A percentile compares a stretch with the other conserved stretches of the same genome.
phyloP scores from a whole-genome alignment of 2,888 invertebrate species.

The Hyppa rectilinea region DNA sequence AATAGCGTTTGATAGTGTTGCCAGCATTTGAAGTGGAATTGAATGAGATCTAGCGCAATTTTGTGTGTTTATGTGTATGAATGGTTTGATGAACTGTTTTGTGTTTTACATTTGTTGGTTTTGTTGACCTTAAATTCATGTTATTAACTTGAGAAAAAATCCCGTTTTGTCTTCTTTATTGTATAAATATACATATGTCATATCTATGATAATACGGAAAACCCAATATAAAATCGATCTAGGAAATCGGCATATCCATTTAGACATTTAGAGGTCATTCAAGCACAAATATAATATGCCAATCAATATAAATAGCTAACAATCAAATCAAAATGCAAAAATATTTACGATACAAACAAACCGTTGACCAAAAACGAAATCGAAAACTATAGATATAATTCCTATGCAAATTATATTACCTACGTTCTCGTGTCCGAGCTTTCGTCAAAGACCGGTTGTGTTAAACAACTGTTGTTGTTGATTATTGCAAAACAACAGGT shows the following conservation, averaged over 20 bases:
- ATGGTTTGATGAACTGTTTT: slow-evolving; percentile 13
- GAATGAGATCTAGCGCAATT: slow-evolving; percentile 35
- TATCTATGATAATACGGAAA: background rate
- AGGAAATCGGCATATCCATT: slow-evolving; percentile 6
- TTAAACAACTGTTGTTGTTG: slow-evolving; percentile 35
- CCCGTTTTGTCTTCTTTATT: background rate
- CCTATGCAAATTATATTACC: slow-evolving; percentile 63
- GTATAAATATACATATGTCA: no score
- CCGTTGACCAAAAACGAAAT: slow-evolving; percentile 35
- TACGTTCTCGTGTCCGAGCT: slow-evolving; percentile 32
- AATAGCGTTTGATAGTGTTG: slow-evolving; percentile 44
- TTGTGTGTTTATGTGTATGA: slow-evolving; percentile 29
- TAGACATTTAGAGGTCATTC: background rate
- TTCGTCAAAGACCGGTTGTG: slow-evolving; percentile 45
- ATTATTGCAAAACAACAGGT: slow-evolving; percentile 60
- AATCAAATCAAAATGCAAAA: slow-evolving; percentile 4
- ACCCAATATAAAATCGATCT: background rate
- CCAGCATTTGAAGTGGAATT: slow-evolving; percentile 29
- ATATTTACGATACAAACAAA: slow-evolving; percentile 18
- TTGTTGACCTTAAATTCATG: background rate
- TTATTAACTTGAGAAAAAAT: background rate
- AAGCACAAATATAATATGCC: background rate
- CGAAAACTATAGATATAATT: slow-evolving; percentile 39
- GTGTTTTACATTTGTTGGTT: background rate
- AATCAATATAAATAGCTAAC: slow-evolving; percentile 17